A percentile compares a stretch with the other conserved stretches of the same genome.
Conservation (phyloP, 2,797 vertebrate species). For the Helostoma temminkii region DNA sequence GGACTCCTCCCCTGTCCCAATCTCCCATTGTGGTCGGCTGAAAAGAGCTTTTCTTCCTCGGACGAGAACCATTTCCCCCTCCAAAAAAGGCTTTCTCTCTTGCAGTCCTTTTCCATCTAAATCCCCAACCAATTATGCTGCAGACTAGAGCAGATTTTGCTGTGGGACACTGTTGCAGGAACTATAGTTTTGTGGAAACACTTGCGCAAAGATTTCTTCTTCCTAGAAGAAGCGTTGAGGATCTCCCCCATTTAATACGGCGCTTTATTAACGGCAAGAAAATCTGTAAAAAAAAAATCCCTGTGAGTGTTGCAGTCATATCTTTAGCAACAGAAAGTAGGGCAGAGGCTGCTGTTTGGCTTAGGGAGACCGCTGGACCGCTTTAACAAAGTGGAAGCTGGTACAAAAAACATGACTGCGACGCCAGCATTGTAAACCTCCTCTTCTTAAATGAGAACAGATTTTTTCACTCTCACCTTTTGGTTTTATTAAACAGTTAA, state of each 20-base stretch:
- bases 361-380: slow-evolving; percentile 29
- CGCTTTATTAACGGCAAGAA: slow-evolving; percentile 18
- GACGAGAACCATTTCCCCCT: slow-evolving; percentile 80
- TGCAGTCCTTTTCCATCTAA: slow-evolving; percentile 79
- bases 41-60: slow-evolving; percentile 88
- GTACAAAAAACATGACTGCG: neutral
- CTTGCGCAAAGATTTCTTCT: slow-evolving; percentile 53
- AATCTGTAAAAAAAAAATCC: neutral
- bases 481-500: slow-evolving; percentile 10
- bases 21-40: slow-evolving; percentile 87
- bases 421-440: slow-evolving; percentile 5
- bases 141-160: slow-evolving; percentile 62
- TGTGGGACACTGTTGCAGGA: slow-evolving; percentile 74
- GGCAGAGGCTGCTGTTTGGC: slow-evolving; percentile 47
- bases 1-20: slow-evolving; percentile 89
- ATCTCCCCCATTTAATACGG: slow-evolving; percentile 35
- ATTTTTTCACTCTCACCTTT: neutral
- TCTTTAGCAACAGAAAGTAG: slow-evolving; percentile 55
- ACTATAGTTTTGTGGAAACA: slow-evolving; percentile 58
- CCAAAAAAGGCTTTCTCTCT: slow-evolving; percentile 78
- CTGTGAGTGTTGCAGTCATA: slow-evolving; percentile 30
- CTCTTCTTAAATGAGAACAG: neutral
- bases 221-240: slow-evolving; percentile 41
- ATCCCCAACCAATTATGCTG: slow-evolving; percentile 79
- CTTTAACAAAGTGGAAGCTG: slow-evolving; percentile 21